Base-by-base conservation (phyloP, 2,888 invertebrate species). In the Trisateles emortualis region DNA sequence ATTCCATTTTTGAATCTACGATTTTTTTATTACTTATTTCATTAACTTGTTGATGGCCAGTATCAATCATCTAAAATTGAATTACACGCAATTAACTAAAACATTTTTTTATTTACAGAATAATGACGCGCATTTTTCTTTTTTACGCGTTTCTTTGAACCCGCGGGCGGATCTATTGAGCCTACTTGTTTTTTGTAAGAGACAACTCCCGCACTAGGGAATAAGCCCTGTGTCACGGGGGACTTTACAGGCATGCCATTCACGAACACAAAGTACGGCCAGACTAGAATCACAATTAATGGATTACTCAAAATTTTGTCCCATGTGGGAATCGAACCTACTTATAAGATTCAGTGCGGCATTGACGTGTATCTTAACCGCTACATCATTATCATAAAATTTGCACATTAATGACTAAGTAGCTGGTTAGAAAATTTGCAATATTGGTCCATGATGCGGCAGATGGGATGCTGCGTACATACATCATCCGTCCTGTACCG, bases 351-450 rank as follows among this genome's bases (percentile, higher is more conserved):
- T n/a, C n/a, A n/a, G n/a, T n/a, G n/a, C n/a, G n/a, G n/a, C n/a
- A n/a, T n/a, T n/a, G n/a, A n/a, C n/a, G n/a, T n/a, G n/a, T n/a
- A n/a, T n/a, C n/a, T n/a, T n/a, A n/a, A n/a, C n/a, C n/a, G n/a
- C n/a, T 45, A 33, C 29, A 46, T 43, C 16, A 52, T 50, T 54
- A 59, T 45, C 53, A 69, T 63, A 63, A 66, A 59, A 69, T 69
- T 65, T 38, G 45, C 54, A 69, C 44, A 14, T 49, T 55, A 51
- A 66, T 47, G 6, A 44, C 16, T 52, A 40, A 40, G 43, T 30
- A 52, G 22, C 40, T 38, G 14, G 17, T 53, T 47, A 55, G 60
- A 58, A 52, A 53, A 56, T 49, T 40, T 33, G 6, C 16, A 41
- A 36, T 50, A 54, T 48, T 57, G 57, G 46, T 58, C 48, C 47